Base-by-base conservation (phyloP, 2,113 vertebrate species). In the Cariama cristata region DNA sequence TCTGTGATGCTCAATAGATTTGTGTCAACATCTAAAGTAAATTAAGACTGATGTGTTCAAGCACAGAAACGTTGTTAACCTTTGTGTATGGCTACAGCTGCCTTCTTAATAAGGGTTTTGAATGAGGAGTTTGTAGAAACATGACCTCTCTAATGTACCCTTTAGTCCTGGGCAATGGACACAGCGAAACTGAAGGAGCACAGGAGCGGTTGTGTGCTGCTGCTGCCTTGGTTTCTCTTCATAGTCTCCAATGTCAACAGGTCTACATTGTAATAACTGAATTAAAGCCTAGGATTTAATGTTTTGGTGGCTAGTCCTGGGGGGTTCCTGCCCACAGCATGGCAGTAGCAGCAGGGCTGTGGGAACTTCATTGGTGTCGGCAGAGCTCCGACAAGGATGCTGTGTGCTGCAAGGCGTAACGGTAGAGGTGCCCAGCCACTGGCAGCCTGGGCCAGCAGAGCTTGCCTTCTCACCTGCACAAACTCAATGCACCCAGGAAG, bases 321-420 rank as follows among this genome's bases (percentile, higher is more conserved):
- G 15, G 6, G 5, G 26, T 28, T 66, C 49, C 68, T 88, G 52
- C 35, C 45, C 1, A 3, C 4, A 5, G 30, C 0, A 0, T 17
- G 44, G 30, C 49, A 47, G 47, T 13, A 40, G 52, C 42, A 68
- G 56, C 38, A 79, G 66, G 19, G 66, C 42, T 80, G 42, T 53
- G n/a, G 38, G 35, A 79, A 24, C 50, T 49, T 62, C 35, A 19
- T 30, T 4, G 6, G 13, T 49, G n/a, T 26, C 32, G 23, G 67
- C 45, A 69, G 66, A 77, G 68, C 27, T 14, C 2, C 0, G 3
- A 12, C 1, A 3, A 49, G 38, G 50, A 8, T 30, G 30, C 17
- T 2, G 1, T 5, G 55, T 24, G 11, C 26, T 55, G 28, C 5
- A 6, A 24, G 14, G 40, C 2, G 0, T 5, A 12, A 32, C 3